Percentiles rank a stretch among this genome's conserved stretches.
These are phyloP conservation scores for Rhinichthys osculus DNA, from an alignment of 2,797 vertebrate species.

Conservation along the genomic window DNA sequence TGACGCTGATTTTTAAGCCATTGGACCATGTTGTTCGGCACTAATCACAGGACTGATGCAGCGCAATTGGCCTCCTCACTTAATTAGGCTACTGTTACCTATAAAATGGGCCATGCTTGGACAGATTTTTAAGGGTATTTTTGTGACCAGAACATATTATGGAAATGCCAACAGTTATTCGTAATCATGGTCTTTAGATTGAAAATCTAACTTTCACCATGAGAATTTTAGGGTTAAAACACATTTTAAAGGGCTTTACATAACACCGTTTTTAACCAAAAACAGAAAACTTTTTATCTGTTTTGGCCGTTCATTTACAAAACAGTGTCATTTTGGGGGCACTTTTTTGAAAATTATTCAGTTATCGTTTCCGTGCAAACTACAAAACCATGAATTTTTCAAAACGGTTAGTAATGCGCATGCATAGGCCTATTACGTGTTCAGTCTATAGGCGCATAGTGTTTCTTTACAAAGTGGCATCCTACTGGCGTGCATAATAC, in stretches of 20 bases:
- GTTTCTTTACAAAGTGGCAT: neutral
- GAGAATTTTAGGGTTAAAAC: neutral
- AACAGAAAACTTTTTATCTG: neutral
- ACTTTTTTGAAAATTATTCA: neutral
- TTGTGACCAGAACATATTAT: neutral
- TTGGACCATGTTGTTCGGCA: conserved; percentile 86
- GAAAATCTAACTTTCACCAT: neutral
- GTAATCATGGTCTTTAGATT: neutral
- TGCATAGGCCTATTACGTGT: neutral
- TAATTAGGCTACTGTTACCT: conserved; percentile 81
- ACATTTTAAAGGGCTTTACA: neutral
- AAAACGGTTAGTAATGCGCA: neutral
- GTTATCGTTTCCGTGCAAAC: neutral
- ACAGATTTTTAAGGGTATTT: conserved; percentile 52
- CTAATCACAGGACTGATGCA: conserved; percentile 82
- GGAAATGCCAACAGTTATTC: neutral
- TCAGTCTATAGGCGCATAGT: neutral
- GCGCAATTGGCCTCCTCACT: conserved; percentile 79
- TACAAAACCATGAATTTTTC: neutral
- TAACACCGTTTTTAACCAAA: neutral
- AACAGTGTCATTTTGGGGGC: neutral
- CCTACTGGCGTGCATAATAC: neutral
- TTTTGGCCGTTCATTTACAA: neutral
- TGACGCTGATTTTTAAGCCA: conserved; percentile 88
- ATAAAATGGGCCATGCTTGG: conserved; percentile 75